phyloP scores from a whole-genome alignment of 2,113 vertebrate genomes.

The Aegithalos caudatus region DNA sequence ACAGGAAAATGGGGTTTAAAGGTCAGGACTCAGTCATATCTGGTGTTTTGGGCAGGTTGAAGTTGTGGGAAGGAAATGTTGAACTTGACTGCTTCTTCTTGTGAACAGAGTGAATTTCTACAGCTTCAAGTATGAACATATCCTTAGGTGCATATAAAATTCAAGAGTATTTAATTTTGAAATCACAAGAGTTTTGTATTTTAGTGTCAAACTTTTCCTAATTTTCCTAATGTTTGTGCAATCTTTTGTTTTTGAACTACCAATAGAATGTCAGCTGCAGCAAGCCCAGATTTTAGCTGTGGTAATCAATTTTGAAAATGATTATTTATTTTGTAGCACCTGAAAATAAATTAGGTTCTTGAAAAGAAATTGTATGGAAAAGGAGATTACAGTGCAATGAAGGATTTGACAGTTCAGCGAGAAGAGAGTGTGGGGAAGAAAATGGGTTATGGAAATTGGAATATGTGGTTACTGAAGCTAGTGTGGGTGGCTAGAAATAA shows the following conservation, averaged over 20 bases:
- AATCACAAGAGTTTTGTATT: neutral
- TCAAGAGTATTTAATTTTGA: neutral
- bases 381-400: neutral
- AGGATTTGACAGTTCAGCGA: conserved; percentile 22
- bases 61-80: neutral
- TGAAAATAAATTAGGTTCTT: neutral
- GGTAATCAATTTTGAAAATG: neutral
- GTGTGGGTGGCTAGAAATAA: conserved; percentile 59
- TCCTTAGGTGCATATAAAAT: neutral
- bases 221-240: neutral
- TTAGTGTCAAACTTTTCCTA: neutral
- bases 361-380: conserved; percentile 19
- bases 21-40: neutral
- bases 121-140: neutral
- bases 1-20: neutral
- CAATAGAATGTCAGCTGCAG: neutral
- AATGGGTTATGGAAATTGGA: conserved; percentile 59
- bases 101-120: neutral
- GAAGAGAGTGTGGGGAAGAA: conserved; percentile 39
- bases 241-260: neutral
- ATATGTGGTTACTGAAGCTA: conserved; percentile 52
- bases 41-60: neutral
- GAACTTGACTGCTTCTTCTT: neutral
- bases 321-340: conserved; percentile 5
- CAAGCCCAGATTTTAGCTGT: neutral